Percentiles rank a stretch among this genome's conserved stretches.
phyloP scores from a whole-genome alignment of 2,113 vertebrate genomes.

The Scolopax mira region DNA sequence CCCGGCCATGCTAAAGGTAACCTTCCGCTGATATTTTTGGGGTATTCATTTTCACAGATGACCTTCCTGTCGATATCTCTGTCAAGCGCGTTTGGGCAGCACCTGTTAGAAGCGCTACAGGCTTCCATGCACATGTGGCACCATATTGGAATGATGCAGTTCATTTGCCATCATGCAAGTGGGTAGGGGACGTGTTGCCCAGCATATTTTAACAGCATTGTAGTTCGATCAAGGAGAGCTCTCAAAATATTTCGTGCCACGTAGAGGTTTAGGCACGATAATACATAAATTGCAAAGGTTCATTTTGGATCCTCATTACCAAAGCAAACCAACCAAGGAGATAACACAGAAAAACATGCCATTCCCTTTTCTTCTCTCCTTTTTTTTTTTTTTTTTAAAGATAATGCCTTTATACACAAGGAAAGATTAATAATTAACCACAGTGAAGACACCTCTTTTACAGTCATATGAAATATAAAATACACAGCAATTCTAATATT shows the following conservation, averaged over 20 bases:
- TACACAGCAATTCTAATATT: background rate
- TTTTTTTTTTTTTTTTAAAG: background rate
- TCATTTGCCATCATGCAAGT: constrained; percentile 78
- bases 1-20: background rate
- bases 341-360: constrained; percentile 22
- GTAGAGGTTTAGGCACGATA: background rate
- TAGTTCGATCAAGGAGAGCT: constrained; percentile 35
- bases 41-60: constrained; percentile 46
- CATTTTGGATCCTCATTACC: constrained; percentile 58
- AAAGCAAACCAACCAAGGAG: constrained; percentile 61
- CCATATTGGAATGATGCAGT: constrained; percentile 89
- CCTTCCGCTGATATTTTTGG: constrained; percentile 15
- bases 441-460: background rate
- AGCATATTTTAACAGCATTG: constrained; percentile 45
- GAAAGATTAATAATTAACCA: constrained; percentile 61
- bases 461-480: background rate
- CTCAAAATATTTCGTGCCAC: background rate
- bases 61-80: constrained; percentile 71
- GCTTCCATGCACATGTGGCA: constrained; percentile 82
- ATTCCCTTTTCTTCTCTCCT: background rate
- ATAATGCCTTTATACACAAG: constrained; percentile 14
- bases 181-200: constrained; percentile 72
- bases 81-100: constrained; percentile 64
- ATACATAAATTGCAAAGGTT: constrained; percentile 34
- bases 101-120: constrained; percentile 83